Base-by-base conservation (phyloP, 1,140 invertebrate genomes). In the Cataglyphis hispanica region DNA sequence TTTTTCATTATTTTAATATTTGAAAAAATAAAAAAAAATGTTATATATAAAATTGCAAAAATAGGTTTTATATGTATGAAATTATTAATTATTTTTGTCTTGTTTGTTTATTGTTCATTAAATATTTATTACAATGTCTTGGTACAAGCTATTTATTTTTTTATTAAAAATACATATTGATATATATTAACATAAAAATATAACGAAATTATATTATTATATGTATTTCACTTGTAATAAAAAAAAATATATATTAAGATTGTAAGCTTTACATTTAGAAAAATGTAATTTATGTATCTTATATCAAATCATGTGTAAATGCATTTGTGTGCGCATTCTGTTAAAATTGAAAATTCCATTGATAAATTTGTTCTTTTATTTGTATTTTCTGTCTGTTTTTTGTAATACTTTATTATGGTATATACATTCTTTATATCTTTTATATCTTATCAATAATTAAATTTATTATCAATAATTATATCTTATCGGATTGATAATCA, bases 361-460 rank as follows among this genome's bases (percentile, higher is more conserved):
- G n/a, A 56, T 13, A n/a, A 56, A 6, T 56, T 6, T 56, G 2
- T 56, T n/a, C 19, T n/a, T 56, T 56, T 56, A 19, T 7, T 74
- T 34, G n/a, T 53, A 37, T 75, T 25, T 19, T 37, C 1, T 66
- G 34, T 0, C 22, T 13, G 5, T 19, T 74, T 10, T 63, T 43
- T 5, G 1, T 61, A 74, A 74, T 27, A 40, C 2, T 13, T 16
- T n/a, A 16, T 56, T 0, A 19, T 8, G 16, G 13, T 53, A 22
- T 27, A 46, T 60, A 60, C 2, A 3, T 25, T 22, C 11, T 27
- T 11, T 13, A 64, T 46, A 50, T 16, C 43, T 46, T 46, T 70
- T 19, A 13, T 64, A 46, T 31, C 27, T 64, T 46, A 22, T 77
- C 40, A 77, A 64, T 27, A 43, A 77, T 64, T 64, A 50, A 50